Evolutionary conservation across 2,888 invertebrate genomes (phyloP).

Genomic region (Agapostemon virescens): DNA sequence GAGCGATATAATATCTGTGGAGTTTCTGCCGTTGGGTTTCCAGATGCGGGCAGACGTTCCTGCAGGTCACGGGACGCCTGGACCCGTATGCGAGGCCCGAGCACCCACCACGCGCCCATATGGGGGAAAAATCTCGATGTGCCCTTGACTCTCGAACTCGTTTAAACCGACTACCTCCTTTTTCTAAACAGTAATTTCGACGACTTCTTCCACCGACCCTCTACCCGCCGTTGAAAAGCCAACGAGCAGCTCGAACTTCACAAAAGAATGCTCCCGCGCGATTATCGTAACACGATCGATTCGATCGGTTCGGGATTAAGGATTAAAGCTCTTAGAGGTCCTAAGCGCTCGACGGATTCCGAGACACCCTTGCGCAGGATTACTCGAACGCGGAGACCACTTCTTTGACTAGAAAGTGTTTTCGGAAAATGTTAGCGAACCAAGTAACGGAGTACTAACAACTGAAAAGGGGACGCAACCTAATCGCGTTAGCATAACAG

Average conservation of each 20-base stretch:
- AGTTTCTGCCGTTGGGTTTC: conserved; percentile 62
- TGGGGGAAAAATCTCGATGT: conserved; percentile 45
- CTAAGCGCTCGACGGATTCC: no score
- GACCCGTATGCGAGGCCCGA: conserved; percentile 59
- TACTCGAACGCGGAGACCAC: no score
- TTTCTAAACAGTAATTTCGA: conserved; percentile 2
- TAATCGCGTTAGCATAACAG: no score
- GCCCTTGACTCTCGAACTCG: conserved; percentile 41
- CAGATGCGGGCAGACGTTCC: conserved; percentile 72
- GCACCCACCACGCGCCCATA: conserved; percentile 32
- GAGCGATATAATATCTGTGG: conserved; percentile 75
- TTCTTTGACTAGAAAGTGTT: no score
- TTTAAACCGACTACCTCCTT: background rate
- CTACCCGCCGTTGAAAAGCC: background rate
- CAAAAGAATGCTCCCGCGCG: background rate
- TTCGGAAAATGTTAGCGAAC: no score
- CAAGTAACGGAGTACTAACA: no score
- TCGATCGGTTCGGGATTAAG: no score
- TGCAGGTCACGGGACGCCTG: conserved; percentile 39
- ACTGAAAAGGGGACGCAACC: no score
- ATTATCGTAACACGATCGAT: no score
- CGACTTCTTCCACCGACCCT: background rate
- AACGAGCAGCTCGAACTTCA: background rate
- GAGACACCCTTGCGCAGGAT: no score
- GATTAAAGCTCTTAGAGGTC: no score